Evolutionary conservation across 2,113 vertebrate species (phyloP).

Genomic region (Triplophysa siluroides): DNA sequence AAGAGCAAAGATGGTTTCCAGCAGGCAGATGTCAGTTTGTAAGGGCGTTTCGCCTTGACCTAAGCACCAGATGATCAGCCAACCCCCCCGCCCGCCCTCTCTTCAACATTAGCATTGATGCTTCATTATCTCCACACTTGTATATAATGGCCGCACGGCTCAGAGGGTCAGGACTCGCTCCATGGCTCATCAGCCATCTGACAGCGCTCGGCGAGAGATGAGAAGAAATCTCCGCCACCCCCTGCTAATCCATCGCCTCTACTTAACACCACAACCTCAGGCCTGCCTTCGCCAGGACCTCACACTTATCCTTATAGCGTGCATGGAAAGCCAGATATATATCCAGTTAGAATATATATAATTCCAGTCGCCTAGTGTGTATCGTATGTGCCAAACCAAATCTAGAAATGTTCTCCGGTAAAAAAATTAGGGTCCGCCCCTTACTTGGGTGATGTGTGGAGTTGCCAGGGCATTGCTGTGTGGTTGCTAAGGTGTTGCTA

Average conservation of each 20-base stretch:
- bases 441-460: too few relatives aligned
- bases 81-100: slow-evolving; percentile 43
- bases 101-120: slow-evolving; percentile 77
- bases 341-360: background rate
- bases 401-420: too few relatives aligned
- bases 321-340: background rate
- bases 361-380: too few relatives aligned
- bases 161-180: slow-evolving; percentile 74
- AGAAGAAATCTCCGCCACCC: slow-evolving; percentile 62
- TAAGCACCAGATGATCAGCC: slow-evolving; percentile 67
- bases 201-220: slow-evolving; percentile 69
- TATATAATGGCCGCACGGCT: slow-evolving; percentile 81
- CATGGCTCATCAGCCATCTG: slow-evolving; percentile 79
- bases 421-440: too few relatives aligned
- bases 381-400: too few relatives aligned
- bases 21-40: slow-evolving; percentile 20
- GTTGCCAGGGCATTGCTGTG: too few relatives aligned
- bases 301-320: background rate
- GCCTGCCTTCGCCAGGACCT: slow-evolving; percentile 2
- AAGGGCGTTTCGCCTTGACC: slow-evolving; percentile 37
- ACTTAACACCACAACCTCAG: slow-evolving; percentile 64
- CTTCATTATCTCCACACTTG: slow-evolving; percentile 82
- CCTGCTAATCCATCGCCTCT: slow-evolving; percentile 78
- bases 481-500: too few relatives aligned
- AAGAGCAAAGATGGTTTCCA: background rate